Evolutionary conservation across 23 tunicate species (phyloP).

Genomic region (Oikopleura vanhoeffeni): DNA sequence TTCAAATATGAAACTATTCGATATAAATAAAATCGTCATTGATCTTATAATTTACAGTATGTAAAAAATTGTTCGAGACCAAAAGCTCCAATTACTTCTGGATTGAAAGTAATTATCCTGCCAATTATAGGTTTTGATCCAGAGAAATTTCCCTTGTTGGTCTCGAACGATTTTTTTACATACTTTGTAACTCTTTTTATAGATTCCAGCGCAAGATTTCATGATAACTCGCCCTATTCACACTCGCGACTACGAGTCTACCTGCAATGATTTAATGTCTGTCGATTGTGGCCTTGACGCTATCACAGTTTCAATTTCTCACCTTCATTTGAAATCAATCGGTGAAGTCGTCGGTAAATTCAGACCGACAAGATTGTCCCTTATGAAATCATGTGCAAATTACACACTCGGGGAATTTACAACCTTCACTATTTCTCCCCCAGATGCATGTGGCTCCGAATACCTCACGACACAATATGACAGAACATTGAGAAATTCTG

Average conservation of each 20-base stretch:
- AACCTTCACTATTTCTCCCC: background rate
- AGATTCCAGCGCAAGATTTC: background rate
- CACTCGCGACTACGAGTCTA: background rate
- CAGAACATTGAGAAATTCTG: background rate
- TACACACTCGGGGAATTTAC: background rate
- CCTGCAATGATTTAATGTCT: background rate
- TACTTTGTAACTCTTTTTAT: background rate
- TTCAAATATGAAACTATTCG: too few relatives aligned
- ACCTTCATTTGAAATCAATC: background rate
- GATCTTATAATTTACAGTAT: too few relatives aligned
- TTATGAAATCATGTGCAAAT: background rate
- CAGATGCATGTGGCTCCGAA: background rate
- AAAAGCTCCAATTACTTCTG: too few relatives aligned
- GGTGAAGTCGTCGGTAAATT: too few relatives aligned
- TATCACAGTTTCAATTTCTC: background rate
- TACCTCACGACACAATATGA: background rate
- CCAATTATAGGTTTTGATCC: too few relatives aligned
- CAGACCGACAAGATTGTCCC: too few relatives aligned
- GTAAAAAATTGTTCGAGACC: too few relatives aligned
- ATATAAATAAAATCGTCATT: too few relatives aligned
- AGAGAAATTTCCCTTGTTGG: too few relatives aligned
- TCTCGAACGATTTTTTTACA: too few relatives aligned
- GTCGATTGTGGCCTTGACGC: background rate
- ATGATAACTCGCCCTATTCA: background rate
- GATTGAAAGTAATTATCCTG: too few relatives aligned